These are phyloP conservation scores for Echeneis naucrates DNA, from an alignment of 2,797 vertebrate species.

Conservation along the genomic window DNA sequence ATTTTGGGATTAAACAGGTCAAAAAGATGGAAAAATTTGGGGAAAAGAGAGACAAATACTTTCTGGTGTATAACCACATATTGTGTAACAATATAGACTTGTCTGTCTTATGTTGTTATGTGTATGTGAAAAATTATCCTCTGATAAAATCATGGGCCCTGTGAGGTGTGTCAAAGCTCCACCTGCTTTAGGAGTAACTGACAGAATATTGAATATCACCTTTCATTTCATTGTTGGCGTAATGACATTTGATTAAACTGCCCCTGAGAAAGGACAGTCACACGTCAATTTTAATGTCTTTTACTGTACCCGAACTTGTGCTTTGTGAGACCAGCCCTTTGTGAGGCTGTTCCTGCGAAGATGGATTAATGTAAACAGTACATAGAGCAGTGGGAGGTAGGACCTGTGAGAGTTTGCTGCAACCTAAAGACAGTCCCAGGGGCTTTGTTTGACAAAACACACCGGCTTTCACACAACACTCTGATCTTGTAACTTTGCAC, in stretches of 20 bases:
- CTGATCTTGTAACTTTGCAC: constrained; percentile 14
- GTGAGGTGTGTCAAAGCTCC: constrained; percentile 65
- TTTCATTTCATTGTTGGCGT: constrained; percentile 63
- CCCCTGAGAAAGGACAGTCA: constrained; percentile 40
- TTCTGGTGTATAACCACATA: not conserved
- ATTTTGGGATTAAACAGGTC: no score
- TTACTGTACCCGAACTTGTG: not conserved
- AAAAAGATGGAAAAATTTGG: not conserved
- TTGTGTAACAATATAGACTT: not conserved
- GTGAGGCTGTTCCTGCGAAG: constrained; percentile 20
- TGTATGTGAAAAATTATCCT: constrained; percentile 50
- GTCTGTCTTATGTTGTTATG: constrained; percentile 18
- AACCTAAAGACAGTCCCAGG: constrained; percentile 5
- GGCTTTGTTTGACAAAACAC: constrained; percentile 27
- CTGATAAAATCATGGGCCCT: constrained; percentile 28
- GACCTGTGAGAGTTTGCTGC: constrained; percentile 2
- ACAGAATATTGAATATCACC: constrained; percentile 36
- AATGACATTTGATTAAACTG: constrained; percentile 51
- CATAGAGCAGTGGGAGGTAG: constrained; percentile 22
- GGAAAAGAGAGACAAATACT: not conserved
- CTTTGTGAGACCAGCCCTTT: constrained; percentile 27
- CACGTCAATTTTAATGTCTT: constrained; percentile 14
- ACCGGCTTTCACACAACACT: not conserved
- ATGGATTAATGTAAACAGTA: constrained; percentile 35
- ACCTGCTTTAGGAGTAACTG: constrained; percentile 52